A percentile compares a stretch with the other conserved stretches of the same genome.
These are phyloP conservation scores for Wiebesia pumilae DNA, from an alignment of 1,140 invertebrate genomes.

Conservation along the genomic window DNA sequence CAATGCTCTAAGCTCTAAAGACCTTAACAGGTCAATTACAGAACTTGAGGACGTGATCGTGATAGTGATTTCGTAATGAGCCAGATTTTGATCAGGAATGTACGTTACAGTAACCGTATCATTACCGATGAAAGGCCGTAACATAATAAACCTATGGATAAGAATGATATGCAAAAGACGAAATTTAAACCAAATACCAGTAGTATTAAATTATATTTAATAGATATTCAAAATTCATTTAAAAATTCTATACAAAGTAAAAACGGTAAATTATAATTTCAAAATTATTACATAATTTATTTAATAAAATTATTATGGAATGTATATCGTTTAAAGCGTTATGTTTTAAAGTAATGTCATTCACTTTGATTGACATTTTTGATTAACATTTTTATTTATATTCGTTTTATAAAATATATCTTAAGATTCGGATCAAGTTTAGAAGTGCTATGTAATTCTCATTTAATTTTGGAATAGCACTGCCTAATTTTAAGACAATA, in stretches of 20 bases:
- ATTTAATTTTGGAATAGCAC: not conserved
- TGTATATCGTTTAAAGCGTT: no score
- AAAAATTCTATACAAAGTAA: no score
- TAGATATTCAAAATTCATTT: no score
- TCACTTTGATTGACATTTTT: no score
- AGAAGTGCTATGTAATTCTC: not conserved
- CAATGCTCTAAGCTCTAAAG: not conserved
- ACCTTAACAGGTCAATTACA: not conserved
- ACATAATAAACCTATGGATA: not conserved
- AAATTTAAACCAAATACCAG: not conserved
- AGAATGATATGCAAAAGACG: not conserved
- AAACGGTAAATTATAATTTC: no score
- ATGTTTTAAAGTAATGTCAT: no score
- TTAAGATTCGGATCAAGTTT: not conserved
- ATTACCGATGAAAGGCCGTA: not conserved
- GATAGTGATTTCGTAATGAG: not conserved
- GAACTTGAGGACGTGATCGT: not conserved
- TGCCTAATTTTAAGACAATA: not conserved
- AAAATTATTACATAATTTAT: no score
- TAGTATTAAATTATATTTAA: no score
- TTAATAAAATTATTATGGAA: no score
- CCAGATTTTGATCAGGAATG: not conserved
- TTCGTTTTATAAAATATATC: not conserved
- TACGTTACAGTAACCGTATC: not conserved
- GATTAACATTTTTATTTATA: not conserved